Base-by-base conservation (phyloP, 2,888 invertebrate species). In the Morpho helenor region DNA sequence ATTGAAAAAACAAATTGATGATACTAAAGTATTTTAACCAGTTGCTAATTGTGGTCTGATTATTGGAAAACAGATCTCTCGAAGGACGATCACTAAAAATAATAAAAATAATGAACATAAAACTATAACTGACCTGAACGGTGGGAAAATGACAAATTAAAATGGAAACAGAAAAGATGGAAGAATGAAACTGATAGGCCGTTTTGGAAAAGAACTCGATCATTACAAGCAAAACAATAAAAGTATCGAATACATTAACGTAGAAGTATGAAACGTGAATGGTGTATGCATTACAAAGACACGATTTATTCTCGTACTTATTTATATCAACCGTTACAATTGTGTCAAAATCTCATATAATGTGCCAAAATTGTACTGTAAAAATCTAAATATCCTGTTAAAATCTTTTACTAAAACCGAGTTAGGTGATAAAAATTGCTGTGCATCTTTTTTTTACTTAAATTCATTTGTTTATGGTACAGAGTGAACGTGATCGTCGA, bases 1-100 rank as follows among this genome's bases (percentile, higher is more conserved):
- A 79, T 73, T 71, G 77, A 85, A 86, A 85, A 77, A 66, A 81
- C 82, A 83, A 76, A 49, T 42, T 73, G 80, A 87, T 80, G 78
- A 81, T 68, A 72, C 75, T 81, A 84, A 60, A 62, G 66, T 66
- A 74, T 77, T 73, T 69, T 72, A 77, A 81, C 74, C 69, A 78
- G 73, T 77, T 70, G 69, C 70, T 69, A 71, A 54, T 48, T 74
- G 76, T 76, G 68, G 73, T 82, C 76, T 79, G 79, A 84, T 82
- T 83, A 82, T 85, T 87, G 83, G 75, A 83, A 82, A 87, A 87
- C 85, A 83, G 91, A 91, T 91, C 91, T 91, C 91, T 91, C 91
- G 91, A 91, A 91, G 90, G 88, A 85, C 80, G 86, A 78, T 80
- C 78, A 86, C 85, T 83, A 75, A 84, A 85, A 83, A 54, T 50